Conservation (phyloP, 2,888 invertebrate species). For the Dermolepida albohirtum region DNA sequence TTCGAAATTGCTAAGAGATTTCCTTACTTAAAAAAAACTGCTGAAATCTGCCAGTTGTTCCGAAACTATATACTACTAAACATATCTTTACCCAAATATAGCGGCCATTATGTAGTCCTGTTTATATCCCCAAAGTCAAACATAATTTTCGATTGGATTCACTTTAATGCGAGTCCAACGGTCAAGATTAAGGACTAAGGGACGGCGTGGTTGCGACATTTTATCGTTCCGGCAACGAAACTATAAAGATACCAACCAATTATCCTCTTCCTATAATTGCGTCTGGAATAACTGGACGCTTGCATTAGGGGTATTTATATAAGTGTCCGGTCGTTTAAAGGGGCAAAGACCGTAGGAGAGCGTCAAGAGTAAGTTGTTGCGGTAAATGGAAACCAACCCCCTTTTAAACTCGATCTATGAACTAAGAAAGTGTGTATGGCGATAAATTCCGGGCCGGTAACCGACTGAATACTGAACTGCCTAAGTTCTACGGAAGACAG, state of each 20-base stretch:
- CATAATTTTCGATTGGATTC: constrained; percentile 27
- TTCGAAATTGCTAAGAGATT: too few species aligned
- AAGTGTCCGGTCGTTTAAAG: constrained; percentile 14
- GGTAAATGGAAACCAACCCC: constrained; percentile 17
- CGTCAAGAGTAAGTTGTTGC: constrained; percentile 26
- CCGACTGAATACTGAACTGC: too few species aligned
- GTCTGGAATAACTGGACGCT: constrained; percentile 23
- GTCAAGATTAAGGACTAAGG: constrained; percentile 14
- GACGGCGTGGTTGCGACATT: constrained; percentile 10
- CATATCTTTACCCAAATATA: too few species aligned
- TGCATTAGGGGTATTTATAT: constrained; percentile 29
- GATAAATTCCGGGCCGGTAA: constrained; percentile 10
- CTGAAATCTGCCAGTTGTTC: too few species aligned
- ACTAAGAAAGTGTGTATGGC: constrained; percentile 18
- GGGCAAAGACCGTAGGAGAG: constrained; percentile 7
- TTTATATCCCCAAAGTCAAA: not conserved
- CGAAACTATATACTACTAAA: too few species aligned
- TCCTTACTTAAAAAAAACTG: too few species aligned
- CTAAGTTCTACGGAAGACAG: too few species aligned
- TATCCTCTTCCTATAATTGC: constrained; percentile 27
- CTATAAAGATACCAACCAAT: constrained; percentile 30
- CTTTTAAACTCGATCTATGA: constrained; percentile 29
- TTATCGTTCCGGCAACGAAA: constrained; percentile 4
- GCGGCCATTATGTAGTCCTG: too few species aligned
- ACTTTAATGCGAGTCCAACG: constrained; percentile 5